Conservation (phyloP, 2,113 vertebrate species). For the Dolichallabes microphthalmus region DNA sequence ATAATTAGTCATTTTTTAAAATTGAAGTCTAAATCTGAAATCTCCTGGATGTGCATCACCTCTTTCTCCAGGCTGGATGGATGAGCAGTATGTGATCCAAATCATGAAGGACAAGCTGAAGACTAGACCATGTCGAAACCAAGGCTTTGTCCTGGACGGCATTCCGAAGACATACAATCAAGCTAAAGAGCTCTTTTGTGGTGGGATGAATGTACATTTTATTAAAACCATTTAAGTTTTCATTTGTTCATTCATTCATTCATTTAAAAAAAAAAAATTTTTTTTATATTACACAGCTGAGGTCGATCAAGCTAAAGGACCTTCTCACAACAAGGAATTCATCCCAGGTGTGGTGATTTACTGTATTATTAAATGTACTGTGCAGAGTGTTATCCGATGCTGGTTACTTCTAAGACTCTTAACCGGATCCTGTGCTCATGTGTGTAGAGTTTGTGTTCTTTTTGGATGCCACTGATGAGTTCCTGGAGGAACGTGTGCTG, state of each 20-base stretch:
- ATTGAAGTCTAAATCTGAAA: not conserved
- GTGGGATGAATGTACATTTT: conserved; percentile 66
- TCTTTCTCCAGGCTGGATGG: conserved; percentile 70
- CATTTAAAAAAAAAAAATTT: not conserved
- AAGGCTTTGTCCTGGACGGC: conserved; percentile 88
- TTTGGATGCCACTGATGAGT: conserved; percentile 81
- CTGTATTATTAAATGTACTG: no score
- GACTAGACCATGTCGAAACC: conserved; percentile 87
- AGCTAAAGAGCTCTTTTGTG: conserved; percentile 80
- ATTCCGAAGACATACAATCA: conserved; percentile 85
- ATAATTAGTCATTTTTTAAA: not conserved
- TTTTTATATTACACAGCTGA: conserved; percentile 61
- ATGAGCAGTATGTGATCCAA: conserved; percentile 75
- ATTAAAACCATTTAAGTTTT: not conserved
- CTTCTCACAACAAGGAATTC: conserved; percentile 52
- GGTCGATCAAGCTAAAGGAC: conserved; percentile 71
- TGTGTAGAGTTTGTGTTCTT: conserved; percentile 80
- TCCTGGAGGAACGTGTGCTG: conserved; percentile 83
- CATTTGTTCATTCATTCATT: not conserved
- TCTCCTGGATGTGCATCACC: not conserved
- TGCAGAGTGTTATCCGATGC: no score
- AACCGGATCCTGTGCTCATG: not conserved
- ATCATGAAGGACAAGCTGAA: conserved; percentile 82
- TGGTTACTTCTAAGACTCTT: not conserved
- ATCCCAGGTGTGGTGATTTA: conserved; percentile 77